phyloP scores from a whole-genome alignment of 2,113 vertebrate species.

The Melozone crissalis region DNA sequence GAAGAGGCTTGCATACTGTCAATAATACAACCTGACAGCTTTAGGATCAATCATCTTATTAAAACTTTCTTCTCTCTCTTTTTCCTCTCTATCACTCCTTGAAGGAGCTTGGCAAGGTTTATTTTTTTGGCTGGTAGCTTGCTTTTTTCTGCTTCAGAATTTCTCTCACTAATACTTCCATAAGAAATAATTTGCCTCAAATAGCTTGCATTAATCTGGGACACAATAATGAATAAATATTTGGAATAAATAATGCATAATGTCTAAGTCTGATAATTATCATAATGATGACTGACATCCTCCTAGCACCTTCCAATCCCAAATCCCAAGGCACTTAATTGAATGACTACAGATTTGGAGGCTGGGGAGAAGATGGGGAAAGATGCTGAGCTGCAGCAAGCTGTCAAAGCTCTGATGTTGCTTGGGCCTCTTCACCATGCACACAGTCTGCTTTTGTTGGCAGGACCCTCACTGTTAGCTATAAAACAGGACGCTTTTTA shows the following conservation, averaged over 20 bases:
- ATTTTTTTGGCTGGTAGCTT: background rate
- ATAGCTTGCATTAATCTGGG: constrained; percentile 43
- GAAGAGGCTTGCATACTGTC: constrained; percentile 36
- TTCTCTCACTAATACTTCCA: background rate
- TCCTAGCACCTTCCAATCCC: background rate
- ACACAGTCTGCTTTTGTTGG: background rate
- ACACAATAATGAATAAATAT: constrained; percentile 63
- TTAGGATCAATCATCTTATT: constrained; percentile 59
- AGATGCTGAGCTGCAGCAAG: background rate
- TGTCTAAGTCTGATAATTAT: constrained; percentile 36
- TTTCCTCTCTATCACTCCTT: background rate
- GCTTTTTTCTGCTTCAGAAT: constrained; percentile 25
- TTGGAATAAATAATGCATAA: constrained; percentile 55
- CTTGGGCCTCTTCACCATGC: background rate
- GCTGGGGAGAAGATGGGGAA: background rate
- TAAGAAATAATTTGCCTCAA: constrained; percentile 49
- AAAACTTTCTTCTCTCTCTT: constrained; percentile 18
- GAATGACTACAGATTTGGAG: background rate
- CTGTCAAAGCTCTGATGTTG: background rate
- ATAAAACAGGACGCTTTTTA: background rate
- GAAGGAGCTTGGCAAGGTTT: constrained; percentile 15
- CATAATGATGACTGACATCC: constrained; percentile 29
- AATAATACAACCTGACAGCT: constrained; percentile 43
- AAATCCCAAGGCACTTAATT: background rate
- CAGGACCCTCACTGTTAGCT: background rate